Evolutionary conservation across 2,797 vertebrate species (phyloP).

Genomic region (Protosalanx chinensis): DNA sequence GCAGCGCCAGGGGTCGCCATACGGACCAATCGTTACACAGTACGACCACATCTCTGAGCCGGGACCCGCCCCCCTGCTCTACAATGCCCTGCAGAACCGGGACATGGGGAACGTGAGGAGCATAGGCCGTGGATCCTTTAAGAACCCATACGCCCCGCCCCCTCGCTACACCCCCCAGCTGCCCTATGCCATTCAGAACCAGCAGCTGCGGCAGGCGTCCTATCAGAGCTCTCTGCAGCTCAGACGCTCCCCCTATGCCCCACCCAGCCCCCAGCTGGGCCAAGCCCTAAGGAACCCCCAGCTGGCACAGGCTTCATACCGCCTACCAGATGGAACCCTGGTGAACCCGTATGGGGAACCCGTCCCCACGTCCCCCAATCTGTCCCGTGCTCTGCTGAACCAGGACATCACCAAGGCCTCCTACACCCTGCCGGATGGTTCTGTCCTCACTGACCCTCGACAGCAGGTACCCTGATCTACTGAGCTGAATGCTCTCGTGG

Average conservation of each 20-base stretch:
- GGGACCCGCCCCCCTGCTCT: constrained; percentile 64
- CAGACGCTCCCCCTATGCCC: constrained; percentile 46
- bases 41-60: constrained; percentile 72
- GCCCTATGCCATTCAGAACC: constrained; percentile 63
- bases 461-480: constrained; percentile 30
- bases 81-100: constrained; percentile 68
- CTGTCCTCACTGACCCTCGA: constrained; percentile 57
- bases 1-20: constrained; percentile 45
- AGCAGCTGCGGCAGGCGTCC: constrained; percentile 61
- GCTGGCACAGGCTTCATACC: constrained; percentile 60
- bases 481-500: too few relatives aligned
- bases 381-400: constrained; percentile 71
- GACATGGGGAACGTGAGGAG: constrained; percentile 56
- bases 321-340: constrained; percentile 66
- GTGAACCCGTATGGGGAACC: not conserved
- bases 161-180: constrained; percentile 40
- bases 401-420: constrained; percentile 60
- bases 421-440: constrained; percentile 72
- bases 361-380: constrained; percentile 63
- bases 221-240: constrained; percentile 57
- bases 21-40: constrained; percentile 63
- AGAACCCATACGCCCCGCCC: constrained; percentile 60
- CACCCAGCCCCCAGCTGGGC: constrained; percentile 61
- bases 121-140: not conserved
- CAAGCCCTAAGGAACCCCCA: constrained; percentile 69